These are phyloP conservation scores for Empidonax traillii DNA, from an alignment of 2,113 vertebrate genomes.

Conservation along the genomic window DNA sequence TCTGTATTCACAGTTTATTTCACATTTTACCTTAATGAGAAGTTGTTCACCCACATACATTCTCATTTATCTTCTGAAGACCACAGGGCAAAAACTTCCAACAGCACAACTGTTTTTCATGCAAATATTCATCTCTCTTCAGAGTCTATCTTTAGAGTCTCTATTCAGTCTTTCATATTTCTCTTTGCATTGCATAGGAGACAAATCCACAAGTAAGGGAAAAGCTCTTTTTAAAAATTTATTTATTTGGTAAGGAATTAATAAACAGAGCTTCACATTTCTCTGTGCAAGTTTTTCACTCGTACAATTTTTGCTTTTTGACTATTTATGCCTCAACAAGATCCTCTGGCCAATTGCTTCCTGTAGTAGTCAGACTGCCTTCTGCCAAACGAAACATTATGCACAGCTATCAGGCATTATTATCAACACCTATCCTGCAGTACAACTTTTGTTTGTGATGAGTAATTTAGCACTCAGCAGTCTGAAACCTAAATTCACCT, in stretches of 20 bases:
- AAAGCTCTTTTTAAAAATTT: background rate
- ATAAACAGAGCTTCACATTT: background rate
- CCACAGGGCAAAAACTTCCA: background rate
- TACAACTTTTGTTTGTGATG: conserved; percentile 43
- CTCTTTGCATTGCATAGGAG: background rate
- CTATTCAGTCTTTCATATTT: background rate
- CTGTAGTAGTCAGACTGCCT: conserved; percentile 22
- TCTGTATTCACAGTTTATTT: background rate
- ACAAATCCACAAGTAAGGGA: background rate
- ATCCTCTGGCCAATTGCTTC: conserved; percentile 39
- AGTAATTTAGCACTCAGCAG: conserved; percentile 55
- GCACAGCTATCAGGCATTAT: conserved; percentile 54
- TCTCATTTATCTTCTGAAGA: background rate
- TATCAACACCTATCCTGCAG: conserved; percentile 53
- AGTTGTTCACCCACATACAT: background rate
- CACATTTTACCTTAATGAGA: background rate
- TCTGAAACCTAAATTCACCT: conserved; percentile 15
- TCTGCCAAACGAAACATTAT: conserved; percentile 38
- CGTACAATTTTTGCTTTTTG: background rate
- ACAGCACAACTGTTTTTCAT: background rate
- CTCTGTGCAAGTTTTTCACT: background rate
- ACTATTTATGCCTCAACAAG: conserved; percentile 18
- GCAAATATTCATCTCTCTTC: background rate
- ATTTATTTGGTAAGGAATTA: background rate
- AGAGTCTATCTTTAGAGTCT: background rate